Base-by-base conservation (phyloP, 2,888 invertebrate genomes). In the Agrotis clavis region DNA sequence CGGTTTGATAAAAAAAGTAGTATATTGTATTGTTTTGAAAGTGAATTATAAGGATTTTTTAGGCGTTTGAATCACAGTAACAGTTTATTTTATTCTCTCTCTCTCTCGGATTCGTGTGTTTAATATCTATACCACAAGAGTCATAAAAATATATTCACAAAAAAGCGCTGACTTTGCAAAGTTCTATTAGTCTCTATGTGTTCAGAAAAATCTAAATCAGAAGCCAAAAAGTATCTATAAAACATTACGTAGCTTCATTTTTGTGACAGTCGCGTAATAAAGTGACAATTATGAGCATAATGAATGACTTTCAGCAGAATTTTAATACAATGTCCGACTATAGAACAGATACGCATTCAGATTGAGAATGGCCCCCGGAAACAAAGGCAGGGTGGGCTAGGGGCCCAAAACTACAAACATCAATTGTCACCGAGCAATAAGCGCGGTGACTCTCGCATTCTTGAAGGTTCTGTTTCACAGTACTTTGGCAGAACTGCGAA, bases 381-480 rank as follows among this genome's bases (percentile, higher is more conserved):
- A 89, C 86, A 88, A 88, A 86, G 81, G 65, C 68, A 47, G 79
- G 70, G 59, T 61, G 53, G 60, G 61, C 66, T 47, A 56, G 60
- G 61, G 73, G 79, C 63, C 78, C 71, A 78, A 80, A 88, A 88
- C 86, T 87, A 81, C 85, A 86, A 91, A 90, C 92, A 92, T 93
- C 93, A 92, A 93, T 93, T 92, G 93, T 92, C 92, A 87, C 89
- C 86, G 77, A 88, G 93, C 92, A 95, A 95, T 95, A 95, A 94
- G 90, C 86, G 87, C 89, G 90, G 91, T 95, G 95, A 95, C 95
- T 93, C 80, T 92, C 87, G 84, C 91, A 95, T 95, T 94, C 94
- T 92, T 67, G 76, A 82, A 77, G 69, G 66, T 68, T 54, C 71
- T 66, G 66, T 77, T 78, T 69, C 77, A 74, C 81, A 85, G 83